These are phyloP conservation scores for Monomorium pharaonis DNA, from an alignment of 1,140 invertebrate genomes.

Conservation along the genomic window DNA sequence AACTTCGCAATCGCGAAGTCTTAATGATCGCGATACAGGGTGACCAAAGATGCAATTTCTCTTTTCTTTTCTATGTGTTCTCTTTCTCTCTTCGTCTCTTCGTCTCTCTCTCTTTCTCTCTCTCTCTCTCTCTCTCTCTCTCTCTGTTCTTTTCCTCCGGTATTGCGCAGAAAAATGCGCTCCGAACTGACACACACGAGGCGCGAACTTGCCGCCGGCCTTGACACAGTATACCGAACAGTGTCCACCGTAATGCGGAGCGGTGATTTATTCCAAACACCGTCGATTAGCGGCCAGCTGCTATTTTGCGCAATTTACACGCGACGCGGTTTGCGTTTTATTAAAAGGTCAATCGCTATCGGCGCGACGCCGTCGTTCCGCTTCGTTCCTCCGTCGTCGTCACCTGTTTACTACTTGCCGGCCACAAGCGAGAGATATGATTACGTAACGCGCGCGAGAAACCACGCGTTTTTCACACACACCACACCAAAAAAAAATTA, in stretches of 20 bases:
- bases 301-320: neutral
- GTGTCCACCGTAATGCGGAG: neutral
- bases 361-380: neutral
- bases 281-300: neutral
- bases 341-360: neutral
- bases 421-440: neutral
- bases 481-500: neutral
- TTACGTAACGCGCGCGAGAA: neutral
- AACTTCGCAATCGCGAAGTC: neutral
- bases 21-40: neutral
- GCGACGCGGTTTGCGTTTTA: neutral
- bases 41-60: neutral
- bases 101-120: neutral
- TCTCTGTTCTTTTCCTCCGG: neutral
- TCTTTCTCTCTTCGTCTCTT: too few relatives aligned
- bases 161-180: conserved; percentile 55
- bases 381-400: conserved; percentile 3
- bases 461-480: neutral
- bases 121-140: neutral
- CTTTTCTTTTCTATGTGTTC: too few relatives aligned
- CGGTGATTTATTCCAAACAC: conserved; percentile 3
- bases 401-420: conserved; percentile 16
- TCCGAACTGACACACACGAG: conserved; percentile 22
- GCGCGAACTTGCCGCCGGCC: conserved; percentile 38
- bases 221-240: conserved; percentile 68